These are phyloP conservation scores for Lophura nycthemera DNA, from an alignment of 2,113 vertebrate species.

Conservation along the genomic window DNA sequence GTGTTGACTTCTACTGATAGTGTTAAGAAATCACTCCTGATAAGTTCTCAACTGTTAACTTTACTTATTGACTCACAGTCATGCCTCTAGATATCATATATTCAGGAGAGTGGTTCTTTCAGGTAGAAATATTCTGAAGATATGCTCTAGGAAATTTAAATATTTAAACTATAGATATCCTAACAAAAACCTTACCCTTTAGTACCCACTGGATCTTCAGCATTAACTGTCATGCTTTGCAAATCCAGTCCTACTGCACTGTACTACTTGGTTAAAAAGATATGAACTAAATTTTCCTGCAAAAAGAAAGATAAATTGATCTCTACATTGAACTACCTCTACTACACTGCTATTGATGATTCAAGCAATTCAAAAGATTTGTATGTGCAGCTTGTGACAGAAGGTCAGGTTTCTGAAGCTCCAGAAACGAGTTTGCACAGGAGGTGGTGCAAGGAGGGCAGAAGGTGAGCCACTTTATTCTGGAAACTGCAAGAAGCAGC, in stretches of 20 bases:
- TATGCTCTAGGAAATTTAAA: background rate
- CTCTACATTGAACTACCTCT: background rate
- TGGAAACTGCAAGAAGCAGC: too few species aligned
- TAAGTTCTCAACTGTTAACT: background rate
- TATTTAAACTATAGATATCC: background rate
- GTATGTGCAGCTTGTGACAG: background rate
- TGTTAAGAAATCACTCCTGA: background rate
- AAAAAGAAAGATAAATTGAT: background rate
- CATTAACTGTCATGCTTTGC: background rate
- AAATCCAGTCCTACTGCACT: background rate
- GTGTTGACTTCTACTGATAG: background rate
- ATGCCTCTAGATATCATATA: background rate
- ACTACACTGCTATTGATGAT: background rate
- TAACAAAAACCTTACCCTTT: background rate
- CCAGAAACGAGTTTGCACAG: rapidly evolving
- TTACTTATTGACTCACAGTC: background rate
- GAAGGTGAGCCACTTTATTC: too few species aligned
- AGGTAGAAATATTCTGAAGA: background rate
- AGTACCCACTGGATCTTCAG: background rate
- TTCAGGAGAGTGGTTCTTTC: background rate
- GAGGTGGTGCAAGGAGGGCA: too few species aligned
- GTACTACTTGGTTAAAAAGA: background rate
- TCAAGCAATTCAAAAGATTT: background rate
- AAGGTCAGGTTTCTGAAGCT: background rate
- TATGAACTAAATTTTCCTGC: background rate